Evolutionary conservation across 92 coral and sea anemone species (phyloP).

Genomic region (Palythoa heliodiscus): DNA sequence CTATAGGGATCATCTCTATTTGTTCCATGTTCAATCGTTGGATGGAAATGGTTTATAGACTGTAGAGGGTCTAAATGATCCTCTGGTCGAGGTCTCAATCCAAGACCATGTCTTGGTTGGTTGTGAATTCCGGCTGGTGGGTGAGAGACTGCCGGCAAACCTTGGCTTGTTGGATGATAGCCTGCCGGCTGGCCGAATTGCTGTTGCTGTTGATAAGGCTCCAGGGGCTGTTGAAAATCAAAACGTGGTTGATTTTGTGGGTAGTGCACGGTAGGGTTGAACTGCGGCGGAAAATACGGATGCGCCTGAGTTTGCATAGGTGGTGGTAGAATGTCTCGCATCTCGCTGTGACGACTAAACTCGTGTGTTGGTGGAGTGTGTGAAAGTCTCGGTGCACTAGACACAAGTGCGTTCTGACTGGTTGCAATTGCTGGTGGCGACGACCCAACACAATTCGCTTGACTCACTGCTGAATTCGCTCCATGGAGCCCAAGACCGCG

Average conservation of each 20-base stretch:
- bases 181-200: slow-evolving; percentile 86
- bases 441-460: slow-evolving; percentile 71
- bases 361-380: slow-evolving; percentile 96
- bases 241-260: slow-evolving; percentile 94
- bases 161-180: slow-evolving; percentile 83
- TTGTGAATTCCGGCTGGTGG: slow-evolving; percentile 73
- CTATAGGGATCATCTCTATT: slow-evolving; percentile 79
- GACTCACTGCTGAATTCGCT: slow-evolving; percentile 72
- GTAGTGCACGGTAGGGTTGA: slow-evolving; percentile 89
- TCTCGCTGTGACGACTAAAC: slow-evolving; percentile 58
- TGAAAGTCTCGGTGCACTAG: slow-evolving; percentile 83
- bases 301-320: slow-evolving; percentile 95
- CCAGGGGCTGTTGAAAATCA: slow-evolving; percentile 96
- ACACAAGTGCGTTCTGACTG: slow-evolving; percentile 70
- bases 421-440: slow-evolving; percentile 71
- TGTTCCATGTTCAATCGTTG: slow-evolving; percentile 83
- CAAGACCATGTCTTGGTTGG: slow-evolving; percentile 81
- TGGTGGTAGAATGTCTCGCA: slow-evolving; percentile 88
- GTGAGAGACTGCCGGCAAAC: slow-evolving; percentile 69
- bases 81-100: slow-evolving; percentile 69
- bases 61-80: slow-evolving; percentile 88
- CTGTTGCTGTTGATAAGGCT: slow-evolving; percentile 86
- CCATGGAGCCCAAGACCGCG: slow-evolving; percentile 95
- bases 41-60: slow-evolving; percentile 90
- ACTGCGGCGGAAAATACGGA: slow-evolving; percentile 94